Evolutionary conservation across 2,888 invertebrate genomes (phyloP), one percentile per base, ranked within the genome.

Genomic region (Strigamia transsilvanica): DNA sequence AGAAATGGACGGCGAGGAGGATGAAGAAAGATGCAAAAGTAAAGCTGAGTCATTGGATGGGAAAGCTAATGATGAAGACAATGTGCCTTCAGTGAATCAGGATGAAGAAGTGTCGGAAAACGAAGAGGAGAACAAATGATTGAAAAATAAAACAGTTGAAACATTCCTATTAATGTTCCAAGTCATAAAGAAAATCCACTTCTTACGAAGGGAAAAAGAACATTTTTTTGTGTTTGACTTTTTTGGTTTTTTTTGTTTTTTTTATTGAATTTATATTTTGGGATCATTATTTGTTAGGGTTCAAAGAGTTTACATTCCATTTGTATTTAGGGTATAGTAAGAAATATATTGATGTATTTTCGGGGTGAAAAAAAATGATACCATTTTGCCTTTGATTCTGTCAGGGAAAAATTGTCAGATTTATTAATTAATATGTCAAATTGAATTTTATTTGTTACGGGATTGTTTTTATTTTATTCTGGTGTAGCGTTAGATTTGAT

Each of bases 291-390:
- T 73, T 73, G 73, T 73, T 73, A 73, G 73, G 73, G 73, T 32
- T 73, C 73, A 32, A 18, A 73, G 73, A 73, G 73, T 73, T 73
- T 73, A 73, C 73, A 73, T 73, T 73, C 73, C 73, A 73, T 73
- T 66, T 73, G 13, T 73, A 73, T 73, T 73, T 73, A 73, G 73
- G 73, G 73, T 73, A 73, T 73, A 73, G 23, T n/a, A 73, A n/a
- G 27, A 61, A 32, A 73, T 73, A 32, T 73, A 73, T 56, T 56
- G 56, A 73, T 73, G 32, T 73, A 73, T 27, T 27, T 27, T 27
- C 3, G 56, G 73, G 73, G 51, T 51, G 18, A 13, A 18, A 27
- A 66, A 61, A 61, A 9, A 61, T 61, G 13, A 18, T 73, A 73
- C 73, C 73, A 73, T 73, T 73, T 32, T 73, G 73, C 73, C 73